Evolutionary conservation across 2,113 vertebrate species (phyloP).

Genomic region (Suncus etruscus): DNA sequence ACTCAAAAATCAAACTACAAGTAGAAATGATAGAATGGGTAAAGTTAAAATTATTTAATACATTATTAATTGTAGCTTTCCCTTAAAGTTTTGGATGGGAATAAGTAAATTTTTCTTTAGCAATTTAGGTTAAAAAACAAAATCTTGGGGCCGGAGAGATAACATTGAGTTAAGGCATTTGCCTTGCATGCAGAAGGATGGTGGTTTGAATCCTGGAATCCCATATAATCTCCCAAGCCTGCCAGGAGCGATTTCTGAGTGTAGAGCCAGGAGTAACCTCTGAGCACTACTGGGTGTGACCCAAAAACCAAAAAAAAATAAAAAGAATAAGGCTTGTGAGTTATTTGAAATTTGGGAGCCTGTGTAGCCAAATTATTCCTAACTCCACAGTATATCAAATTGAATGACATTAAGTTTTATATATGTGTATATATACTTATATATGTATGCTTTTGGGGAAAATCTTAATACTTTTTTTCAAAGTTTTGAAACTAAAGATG

Average conservation of each 20-base stretch:
- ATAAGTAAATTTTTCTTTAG: slow-evolving; percentile 20
- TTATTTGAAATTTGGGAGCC: slow-evolving; percentile 6
- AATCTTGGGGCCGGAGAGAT: too few relatives aligned
- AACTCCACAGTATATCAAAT: neutral
- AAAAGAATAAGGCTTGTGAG: slow-evolving; percentile 38
- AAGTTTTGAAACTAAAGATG: neutral
- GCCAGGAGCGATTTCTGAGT: too few relatives aligned
- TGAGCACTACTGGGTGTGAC: too few relatives aligned
- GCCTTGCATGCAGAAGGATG: too few relatives aligned
- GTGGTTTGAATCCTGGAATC: too few relatives aligned
- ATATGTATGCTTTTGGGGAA: neutral
- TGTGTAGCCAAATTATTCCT: slow-evolving; percentile 42
- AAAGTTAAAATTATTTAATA: slow-evolving; percentile 48
- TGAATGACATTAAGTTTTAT: neutral
- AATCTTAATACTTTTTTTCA: too few relatives aligned
- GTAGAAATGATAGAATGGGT: neutral
- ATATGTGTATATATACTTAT: neutral
- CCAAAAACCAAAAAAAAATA: too few relatives aligned
- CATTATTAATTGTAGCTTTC: slow-evolving; percentile 29
- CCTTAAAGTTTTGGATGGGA: neutral
- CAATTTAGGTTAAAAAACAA: neutral
- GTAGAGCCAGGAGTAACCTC: too few relatives aligned
- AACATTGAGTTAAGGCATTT: too few relatives aligned
- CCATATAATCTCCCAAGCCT: too few relatives aligned
- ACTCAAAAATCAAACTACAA: slow-evolving; percentile 1